Conservation (phyloP, 2,888 invertebrate genomes). For the Beris morrisii region DNA sequence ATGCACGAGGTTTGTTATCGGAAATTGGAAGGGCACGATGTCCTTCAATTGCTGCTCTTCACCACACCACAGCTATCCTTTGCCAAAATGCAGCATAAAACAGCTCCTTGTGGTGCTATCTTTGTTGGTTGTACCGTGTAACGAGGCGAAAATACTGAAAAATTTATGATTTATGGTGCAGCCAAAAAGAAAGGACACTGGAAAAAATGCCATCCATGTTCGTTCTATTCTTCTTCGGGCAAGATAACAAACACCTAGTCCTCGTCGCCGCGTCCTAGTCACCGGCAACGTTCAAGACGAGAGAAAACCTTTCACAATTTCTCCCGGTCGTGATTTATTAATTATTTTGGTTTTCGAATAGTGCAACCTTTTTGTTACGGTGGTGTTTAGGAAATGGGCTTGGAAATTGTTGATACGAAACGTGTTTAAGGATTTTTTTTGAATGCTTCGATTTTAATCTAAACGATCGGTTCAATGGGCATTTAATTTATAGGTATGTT, state of each 20-base stretch:
- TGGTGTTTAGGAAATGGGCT: constrained; percentile 16
- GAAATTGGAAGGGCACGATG: constrained; percentile 37
- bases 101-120: constrained; percentile 26
- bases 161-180: constrained; percentile 33
- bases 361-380: constrained; percentile 33
- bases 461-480: too few species aligned
- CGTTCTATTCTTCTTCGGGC: neutral
- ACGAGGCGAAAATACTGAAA: constrained; percentile 27
- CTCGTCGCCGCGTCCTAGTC: too few species aligned
- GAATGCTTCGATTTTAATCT: too few species aligned
- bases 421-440: too few species aligned
- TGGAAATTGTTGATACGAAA: constrained; percentile 2
- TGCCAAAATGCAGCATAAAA: constrained; percentile 17
- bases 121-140: constrained; percentile 29
- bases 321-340: constrained; percentile 38
- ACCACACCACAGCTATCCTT: constrained; percentile 12
- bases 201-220: constrained; percentile 6
- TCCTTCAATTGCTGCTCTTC: constrained; percentile 19
- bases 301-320: neutral
- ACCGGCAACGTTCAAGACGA: too few species aligned
- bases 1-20: constrained; percentile 35
- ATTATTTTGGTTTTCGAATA: constrained; percentile 40
- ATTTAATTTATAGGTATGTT: too few species aligned
- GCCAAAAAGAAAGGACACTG: neutral
- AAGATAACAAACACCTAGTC: too few species aligned